Evolutionary conservation across 2,888 invertebrate genomes (phyloP), one percentile per base, ranked within the genome.

Genomic region (Drosophila multiciliata): DNA sequence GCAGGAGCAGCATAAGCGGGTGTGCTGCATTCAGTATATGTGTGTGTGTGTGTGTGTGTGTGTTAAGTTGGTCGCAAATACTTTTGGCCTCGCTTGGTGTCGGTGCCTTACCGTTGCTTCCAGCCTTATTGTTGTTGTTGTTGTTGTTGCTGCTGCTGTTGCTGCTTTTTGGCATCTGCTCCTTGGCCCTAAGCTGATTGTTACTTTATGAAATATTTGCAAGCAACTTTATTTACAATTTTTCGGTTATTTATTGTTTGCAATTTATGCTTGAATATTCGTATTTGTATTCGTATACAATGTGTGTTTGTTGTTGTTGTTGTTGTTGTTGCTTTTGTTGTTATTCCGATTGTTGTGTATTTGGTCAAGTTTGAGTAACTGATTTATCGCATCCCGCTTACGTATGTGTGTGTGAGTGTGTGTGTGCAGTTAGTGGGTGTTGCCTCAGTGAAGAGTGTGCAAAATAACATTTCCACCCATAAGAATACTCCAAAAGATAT

Each of bases 181-280:
- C 83, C 87, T 82, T 84, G 77, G 90, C 89, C 90, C 81, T 82
- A 87, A 90, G 87, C 90, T 78, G 82, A 83, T 87, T 90, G 90
- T 82, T 90, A 80, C 87, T 82, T 89, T 90, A 80, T 87, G 87
- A 90, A 90, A 89, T 91, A 91, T 90, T 91, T 91, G 87, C 83
- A 83, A 77, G 90, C 89, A 89, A 85, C 90, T 89, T 83, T 85
- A 89, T 90, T 90, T 91, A 90, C 89, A 90, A 90, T 90, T 90
- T 91, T 89, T 90, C 82, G 79, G 90, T 90, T 90, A 89, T 90
- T 91, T 90, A 90, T 90, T 90, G 87, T 89, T 90, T 82, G 89
- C 87, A 88, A 91, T 91, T 89, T 90, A 81, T 87, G 91, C 91
- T 83, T 76, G 80, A 75, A 75, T 81, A 73, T 75, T 55, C 66